phyloP scores from a whole-genome alignment of 2,113 vertebrate genomes.

The Typhlomys cinereus region DNA sequence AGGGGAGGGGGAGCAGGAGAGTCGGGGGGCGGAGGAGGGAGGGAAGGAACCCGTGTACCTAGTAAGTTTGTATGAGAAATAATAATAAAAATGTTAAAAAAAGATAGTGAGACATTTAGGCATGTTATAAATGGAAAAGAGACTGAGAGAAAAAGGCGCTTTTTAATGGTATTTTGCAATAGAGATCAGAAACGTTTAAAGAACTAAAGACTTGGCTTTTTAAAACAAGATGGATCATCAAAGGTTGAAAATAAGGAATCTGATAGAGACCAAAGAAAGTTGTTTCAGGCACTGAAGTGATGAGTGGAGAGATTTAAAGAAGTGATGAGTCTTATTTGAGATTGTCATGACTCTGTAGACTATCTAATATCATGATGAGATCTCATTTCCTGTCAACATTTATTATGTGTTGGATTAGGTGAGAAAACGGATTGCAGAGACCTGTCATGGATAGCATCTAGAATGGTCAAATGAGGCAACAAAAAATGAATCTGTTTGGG shows the following conservation, averaged over 20 bases:
- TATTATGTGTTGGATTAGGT: not conserved
- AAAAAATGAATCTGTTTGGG: not conserved
- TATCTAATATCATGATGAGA: not conserved
- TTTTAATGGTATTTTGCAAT: not conserved
- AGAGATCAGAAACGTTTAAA: not conserved
- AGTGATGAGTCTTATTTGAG: not conserved
- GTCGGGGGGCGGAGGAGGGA: no score
- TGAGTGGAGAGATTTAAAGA: not conserved
- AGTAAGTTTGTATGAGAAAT: no score
- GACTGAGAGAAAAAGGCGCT: not conserved
- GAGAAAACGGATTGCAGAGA: not conserved
- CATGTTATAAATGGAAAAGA: not conserved
- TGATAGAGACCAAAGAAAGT: not conserved
- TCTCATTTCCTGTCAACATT: not conserved
- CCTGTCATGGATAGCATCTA: not conserved
- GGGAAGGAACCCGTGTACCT: no score
- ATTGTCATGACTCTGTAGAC: not conserved
- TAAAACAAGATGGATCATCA: not conserved
- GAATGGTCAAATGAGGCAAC: not conserved
- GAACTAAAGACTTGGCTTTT: not conserved
- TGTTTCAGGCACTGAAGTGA: not conserved
- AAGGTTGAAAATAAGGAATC: not conserved
- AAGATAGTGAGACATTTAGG: not conserved
- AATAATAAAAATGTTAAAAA: no score
- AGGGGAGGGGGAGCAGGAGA: no score